A percentile compares a stretch with the other conserved stretches of the same genome.
phyloP scores from a whole-genome alignment of 2,113 vertebrate species.

The Myotis brandtii region DNA sequence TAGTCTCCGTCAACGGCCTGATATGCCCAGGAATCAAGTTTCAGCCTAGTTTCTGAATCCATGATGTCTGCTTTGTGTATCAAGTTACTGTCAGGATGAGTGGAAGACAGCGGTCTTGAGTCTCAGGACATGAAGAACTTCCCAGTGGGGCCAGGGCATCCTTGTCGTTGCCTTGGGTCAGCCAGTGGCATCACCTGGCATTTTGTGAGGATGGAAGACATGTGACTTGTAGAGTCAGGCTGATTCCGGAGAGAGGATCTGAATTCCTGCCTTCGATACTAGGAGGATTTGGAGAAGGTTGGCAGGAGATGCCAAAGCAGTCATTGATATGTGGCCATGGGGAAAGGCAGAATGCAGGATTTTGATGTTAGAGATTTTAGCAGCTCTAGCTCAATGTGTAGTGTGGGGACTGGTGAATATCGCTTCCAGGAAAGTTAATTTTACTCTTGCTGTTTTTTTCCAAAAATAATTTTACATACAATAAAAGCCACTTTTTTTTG shows the following conservation, averaged over 20 bases:
- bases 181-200: too few relatives aligned
- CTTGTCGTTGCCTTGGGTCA: not conserved
- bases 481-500: not conserved
- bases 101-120: not conserved
- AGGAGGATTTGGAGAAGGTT: not conserved
- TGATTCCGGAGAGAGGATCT: not conserved
- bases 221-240: not conserved
- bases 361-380: not conserved
- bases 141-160: not conserved
- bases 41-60: not conserved
- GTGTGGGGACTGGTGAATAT: not conserved
- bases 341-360: not conserved
- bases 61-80: not conserved
- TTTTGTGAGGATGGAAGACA: not conserved
- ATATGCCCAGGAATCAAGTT: not conserved
- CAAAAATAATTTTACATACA: not conserved
- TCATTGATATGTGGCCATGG: not conserved
- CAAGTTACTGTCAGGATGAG: not conserved
- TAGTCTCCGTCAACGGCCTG: not conserved
- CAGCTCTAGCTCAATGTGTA: not conserved
- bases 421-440: not conserved
- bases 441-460: not conserved
- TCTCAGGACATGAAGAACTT: not conserved
- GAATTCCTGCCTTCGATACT: not conserved
- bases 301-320: not conserved